A percentile compares a stretch with the other conserved stretches of the same genome.
These are phyloP conservation scores for Pelagia noctiluca DNA, from an alignment of 30 jellyfish, hydroid and myxozoan genomes.

Conservation along the genomic window DNA sequence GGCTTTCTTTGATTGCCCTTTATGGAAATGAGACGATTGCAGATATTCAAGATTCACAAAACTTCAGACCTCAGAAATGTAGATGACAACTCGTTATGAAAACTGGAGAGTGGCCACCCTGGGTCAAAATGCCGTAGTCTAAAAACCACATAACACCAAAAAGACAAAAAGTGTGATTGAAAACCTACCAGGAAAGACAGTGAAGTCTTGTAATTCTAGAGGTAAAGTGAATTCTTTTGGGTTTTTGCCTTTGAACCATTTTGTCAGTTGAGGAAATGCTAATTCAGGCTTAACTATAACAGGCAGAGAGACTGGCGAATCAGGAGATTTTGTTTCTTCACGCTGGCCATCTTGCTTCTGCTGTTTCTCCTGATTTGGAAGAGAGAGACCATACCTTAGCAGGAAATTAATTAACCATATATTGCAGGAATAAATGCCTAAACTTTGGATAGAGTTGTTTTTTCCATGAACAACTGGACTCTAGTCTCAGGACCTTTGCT, in stretches of 20 bases:
- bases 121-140: too few relatives aligned
- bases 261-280: conserved; percentile 79
- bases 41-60: too few relatives aligned
- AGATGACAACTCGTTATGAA: too few relatives aligned
- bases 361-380: conserved; percentile 45
- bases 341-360: conserved; percentile 65
- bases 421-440: too few relatives aligned
- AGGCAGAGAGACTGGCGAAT: background rate
- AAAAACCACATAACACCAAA: background rate
- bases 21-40: too few relatives aligned
- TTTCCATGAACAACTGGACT: too few relatives aligned
- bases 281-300: conserved; percentile 43
- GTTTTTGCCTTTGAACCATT: conserved; percentile 77
- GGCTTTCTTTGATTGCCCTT: too few relatives aligned
- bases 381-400: background rate
- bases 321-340: conserved; percentile 50
- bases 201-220: conserved; percentile 80
- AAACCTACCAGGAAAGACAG: conserved; percentile 94
- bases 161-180: background rate
- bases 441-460: too few relatives aligned
- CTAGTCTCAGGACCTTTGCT: too few relatives aligned
- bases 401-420: background rate
- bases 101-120: too few relatives aligned
- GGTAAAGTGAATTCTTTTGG: conserved; percentile 97
- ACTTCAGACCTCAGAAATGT: too few relatives aligned